A percentile compares a stretch with the other conserved stretches of the same genome.
phyloP scores from a whole-genome alignment of 1,140 invertebrate species.

The Calycopis cecrops region DNA sequence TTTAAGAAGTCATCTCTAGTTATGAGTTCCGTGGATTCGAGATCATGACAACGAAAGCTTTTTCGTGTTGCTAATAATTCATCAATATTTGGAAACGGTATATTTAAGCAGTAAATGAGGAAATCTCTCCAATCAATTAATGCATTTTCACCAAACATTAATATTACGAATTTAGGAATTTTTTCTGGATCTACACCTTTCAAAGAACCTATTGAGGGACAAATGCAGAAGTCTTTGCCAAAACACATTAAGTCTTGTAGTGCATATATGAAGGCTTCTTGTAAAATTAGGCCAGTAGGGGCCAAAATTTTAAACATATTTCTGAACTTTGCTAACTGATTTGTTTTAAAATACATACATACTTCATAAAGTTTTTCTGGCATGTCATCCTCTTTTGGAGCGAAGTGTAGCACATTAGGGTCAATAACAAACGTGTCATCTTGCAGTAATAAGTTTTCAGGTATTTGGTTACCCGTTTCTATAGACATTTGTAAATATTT shows the following conservation, averaged over 20 bases:
- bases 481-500: constrained; percentile 75
- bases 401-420: constrained; percentile 57
- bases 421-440: constrained; percentile 65
- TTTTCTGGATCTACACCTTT: constrained; percentile 62
- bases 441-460: constrained; percentile 66
- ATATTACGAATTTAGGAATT: constrained; percentile 61
- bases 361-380: constrained; percentile 32
- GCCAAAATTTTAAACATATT: constrained; percentile 72
- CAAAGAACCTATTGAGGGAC: constrained; percentile 67
- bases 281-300: constrained; percentile 71
- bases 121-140: constrained; percentile 79
- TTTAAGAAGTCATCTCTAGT: constrained; percentile 51
- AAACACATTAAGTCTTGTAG: constrained; percentile 76
- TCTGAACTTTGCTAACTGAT: constrained; percentile 69
- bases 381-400: constrained; percentile 26
- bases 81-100: constrained; percentile 69
- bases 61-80: constrained; percentile 70
- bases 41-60: constrained; percentile 64
- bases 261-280: constrained; percentile 72
- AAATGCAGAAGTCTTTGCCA: constrained; percentile 62
- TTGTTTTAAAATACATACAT: constrained; percentile 63
- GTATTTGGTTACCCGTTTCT: constrained; percentile 67
- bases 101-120: constrained; percentile 74
- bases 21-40: constrained; percentile 57
- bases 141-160: constrained; percentile 69